Percentiles rank a stretch among this genome's conserved stretches.
phyloP scores from a whole-genome alignment of 2,113 vertebrate genomes.

The Nansenia antarctica region DNA sequence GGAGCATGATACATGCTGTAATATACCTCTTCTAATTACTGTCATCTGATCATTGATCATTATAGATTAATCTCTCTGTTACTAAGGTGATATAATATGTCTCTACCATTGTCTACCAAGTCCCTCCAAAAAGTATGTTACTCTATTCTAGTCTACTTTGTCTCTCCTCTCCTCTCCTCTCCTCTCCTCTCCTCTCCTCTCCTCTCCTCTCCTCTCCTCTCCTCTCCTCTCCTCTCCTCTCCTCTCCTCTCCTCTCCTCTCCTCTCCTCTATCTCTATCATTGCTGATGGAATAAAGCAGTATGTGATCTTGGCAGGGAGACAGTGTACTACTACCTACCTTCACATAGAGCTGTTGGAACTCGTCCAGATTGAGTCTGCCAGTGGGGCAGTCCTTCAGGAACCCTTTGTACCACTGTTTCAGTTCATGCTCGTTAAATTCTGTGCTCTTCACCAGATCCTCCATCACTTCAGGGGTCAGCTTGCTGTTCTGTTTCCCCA shows the following conservation, averaged over 20 bases:
- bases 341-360: constrained; percentile 82
- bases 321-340: constrained; percentile 48
- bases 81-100: background rate
- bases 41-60: background rate
- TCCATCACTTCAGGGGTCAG: constrained; percentile 99
- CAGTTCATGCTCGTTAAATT: constrained; percentile 81
- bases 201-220: background rate
- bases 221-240: background rate
- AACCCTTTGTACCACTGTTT: constrained; percentile 84
- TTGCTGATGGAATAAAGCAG: background rate
- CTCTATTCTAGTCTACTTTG: background rate
- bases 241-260: background rate
- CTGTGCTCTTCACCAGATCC: constrained; percentile 96
- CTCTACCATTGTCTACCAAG: background rate
- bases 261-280: background rate
- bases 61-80: background rate
- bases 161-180: background rate
- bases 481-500: constrained; percentile 99
- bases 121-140: background rate
- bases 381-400: constrained; percentile 80
- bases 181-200: background rate
- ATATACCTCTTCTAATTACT: background rate
- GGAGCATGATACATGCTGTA: background rate
- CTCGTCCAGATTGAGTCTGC: constrained; percentile 80
- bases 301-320: background rate